Conservation (phyloP, 2,888 invertebrate genomes). For the Dryomyza anilis region DNA sequence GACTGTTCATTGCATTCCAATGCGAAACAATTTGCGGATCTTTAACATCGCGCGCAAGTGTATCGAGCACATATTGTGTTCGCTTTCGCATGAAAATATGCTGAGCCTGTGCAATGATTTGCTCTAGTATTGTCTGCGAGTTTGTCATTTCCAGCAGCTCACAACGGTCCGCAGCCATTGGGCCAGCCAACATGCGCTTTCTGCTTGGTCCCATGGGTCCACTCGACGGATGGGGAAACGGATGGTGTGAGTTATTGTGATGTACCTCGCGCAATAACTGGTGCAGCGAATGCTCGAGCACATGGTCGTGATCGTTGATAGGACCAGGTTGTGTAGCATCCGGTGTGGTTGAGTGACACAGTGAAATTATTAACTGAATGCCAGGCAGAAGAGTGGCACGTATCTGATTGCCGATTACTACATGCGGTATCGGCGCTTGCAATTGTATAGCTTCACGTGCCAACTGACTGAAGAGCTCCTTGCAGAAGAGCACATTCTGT, state of each 20-base stretch:
- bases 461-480: slow-evolving; percentile 91
- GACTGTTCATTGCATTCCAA: slow-evolving; percentile 94
- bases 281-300: slow-evolving; percentile 94
- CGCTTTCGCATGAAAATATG: slow-evolving; percentile 91
- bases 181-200: slow-evolving; percentile 86
- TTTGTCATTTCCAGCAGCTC: slow-evolving; percentile 89
- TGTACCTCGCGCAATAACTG: slow-evolving; percentile 91
- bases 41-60: slow-evolving; percentile 89
- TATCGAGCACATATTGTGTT: slow-evolving; percentile 91
- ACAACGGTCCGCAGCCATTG: slow-evolving; percentile 85
- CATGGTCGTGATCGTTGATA: slow-evolving; percentile 86
- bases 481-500: slow-evolving; percentile 96
- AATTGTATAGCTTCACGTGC: slow-evolving; percentile 94
- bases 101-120: slow-evolving; percentile 94
- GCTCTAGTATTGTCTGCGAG: slow-evolving; percentile 89
- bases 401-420: slow-evolving; percentile 97
- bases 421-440: slow-evolving; percentile 91
- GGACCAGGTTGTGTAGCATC: slow-evolving; percentile 62
- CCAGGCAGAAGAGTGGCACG: slow-evolving; percentile 94
- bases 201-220: slow-evolving; percentile 93
- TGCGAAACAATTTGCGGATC: slow-evolving; percentile 95
- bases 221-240: slow-evolving; percentile 93
- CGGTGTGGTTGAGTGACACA: slow-evolving; percentile 81
- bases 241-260: slow-evolving; percentile 89
- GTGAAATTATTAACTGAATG: slow-evolving; percentile 87